Base-by-base conservation (phyloP, 2,888 invertebrate genomes). In the Diadegma fenestrale region DNA sequence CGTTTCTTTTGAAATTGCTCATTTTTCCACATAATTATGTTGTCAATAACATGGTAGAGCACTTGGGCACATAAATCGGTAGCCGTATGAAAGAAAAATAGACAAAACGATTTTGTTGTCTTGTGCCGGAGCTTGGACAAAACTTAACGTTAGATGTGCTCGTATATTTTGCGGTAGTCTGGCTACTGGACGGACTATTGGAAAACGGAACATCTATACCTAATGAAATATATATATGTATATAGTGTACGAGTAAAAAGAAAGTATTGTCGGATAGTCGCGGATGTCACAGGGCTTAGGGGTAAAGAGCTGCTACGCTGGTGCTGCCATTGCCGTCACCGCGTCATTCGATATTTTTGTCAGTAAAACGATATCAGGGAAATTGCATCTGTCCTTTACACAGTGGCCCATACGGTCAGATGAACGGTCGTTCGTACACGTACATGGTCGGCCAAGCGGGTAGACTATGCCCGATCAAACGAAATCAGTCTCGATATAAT, bases 321-420 rank as follows among this genome's bases (percentile, higher is more conserved):
- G 71, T 82, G 80, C 43, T 78, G 66, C 69, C 71, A 61, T 72
- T 79, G 58, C 76, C 80, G 58, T 68, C 82, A 78, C 80, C 80
- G 76, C 89, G 89, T 89, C 89, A 91, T 89, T 90, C 90, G 92
- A 93, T 92, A 91, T 92, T 91, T 92, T 92, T 92, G 92, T 93
- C 93, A 92, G 91, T 90, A 91, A 92, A 92, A 91, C 92, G 92
- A 93, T 93, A 91, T 91, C 90, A 89, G 90, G 90, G 88, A 91
- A 93, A 93, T 93, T 93, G 93, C 91, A 92, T 92, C 92, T 92
- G 92, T 93, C 93, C 91, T 92, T 91, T 92, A 90, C 91, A 89
- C 86, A 83, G 87, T 89, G 88, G 83, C 77, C 80, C 80, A 37
- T 69, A 83, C 64, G 86, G 61, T 77, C 73, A 73, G 41, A 72